Conservation (phyloP, 30 jellyfish, hydroid and myxozoan species). For the Cassiopea andromeda region DNA sequence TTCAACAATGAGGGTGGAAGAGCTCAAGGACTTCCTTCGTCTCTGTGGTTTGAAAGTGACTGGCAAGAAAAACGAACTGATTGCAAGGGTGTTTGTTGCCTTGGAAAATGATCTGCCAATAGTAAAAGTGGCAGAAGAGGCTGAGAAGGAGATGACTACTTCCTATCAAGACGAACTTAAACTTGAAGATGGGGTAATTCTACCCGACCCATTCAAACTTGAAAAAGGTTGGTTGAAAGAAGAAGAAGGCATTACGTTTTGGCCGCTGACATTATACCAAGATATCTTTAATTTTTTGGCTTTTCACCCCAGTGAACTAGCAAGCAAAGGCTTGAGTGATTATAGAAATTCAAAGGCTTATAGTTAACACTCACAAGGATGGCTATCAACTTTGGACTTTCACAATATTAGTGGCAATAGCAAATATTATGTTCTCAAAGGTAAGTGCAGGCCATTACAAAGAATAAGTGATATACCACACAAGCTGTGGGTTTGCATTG, state of each 20-base stretch:
- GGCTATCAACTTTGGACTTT: slow-evolving; percentile 15
- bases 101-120: neutral
- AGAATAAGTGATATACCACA: no score
- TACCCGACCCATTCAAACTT: slow-evolving; percentile 48
- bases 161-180: neutral
- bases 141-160: neutral
- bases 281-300: no score
- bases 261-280: slow-evolving; percentile 31
- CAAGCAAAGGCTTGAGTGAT: slow-evolving; percentile 15
- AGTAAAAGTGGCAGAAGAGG: neutral
- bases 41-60: no score
- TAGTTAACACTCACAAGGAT: slow-evolving; percentile 12
- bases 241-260: slow-evolving; percentile 23
- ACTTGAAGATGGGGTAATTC: neutral
- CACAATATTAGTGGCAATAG: neutral
- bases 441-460: no score
- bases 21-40: no score
- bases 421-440: no score
- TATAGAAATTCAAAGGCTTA: slow-evolving; percentile 46
- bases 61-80: no score
- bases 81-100: neutral
- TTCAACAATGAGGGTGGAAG: no score
- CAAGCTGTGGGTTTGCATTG: no score
- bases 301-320: no score
- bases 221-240: slow-evolving; percentile 51